These are phyloP conservation scores for Xiphophorus birchmanni DNA, from an alignment of 2,797 vertebrate genomes.

Conservation along the genomic window DNA sequence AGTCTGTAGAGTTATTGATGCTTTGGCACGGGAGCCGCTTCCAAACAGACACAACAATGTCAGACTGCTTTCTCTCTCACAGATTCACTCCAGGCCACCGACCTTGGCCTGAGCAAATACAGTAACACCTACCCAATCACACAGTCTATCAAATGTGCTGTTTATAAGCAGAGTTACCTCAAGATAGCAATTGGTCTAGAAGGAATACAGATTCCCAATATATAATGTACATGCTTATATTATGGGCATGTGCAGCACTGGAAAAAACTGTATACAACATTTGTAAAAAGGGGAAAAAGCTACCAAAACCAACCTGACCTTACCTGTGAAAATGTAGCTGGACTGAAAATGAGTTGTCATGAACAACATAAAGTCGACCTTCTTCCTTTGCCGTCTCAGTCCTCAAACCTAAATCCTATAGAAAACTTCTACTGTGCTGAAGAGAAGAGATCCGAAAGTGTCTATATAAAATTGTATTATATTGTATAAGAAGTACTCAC, in stretches of 20 bases:
- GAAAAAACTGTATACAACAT: background rate
- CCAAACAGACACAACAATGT: conserved; percentile 56
- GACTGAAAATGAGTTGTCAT: background rate
- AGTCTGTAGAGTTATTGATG: conserved; percentile 42
- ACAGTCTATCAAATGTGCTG: conserved; percentile 16
- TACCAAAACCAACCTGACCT: background rate
- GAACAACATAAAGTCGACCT: background rate
- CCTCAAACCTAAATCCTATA: background rate
- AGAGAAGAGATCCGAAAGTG: background rate
- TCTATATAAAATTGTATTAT: no score
- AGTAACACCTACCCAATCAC: conserved; percentile 19
- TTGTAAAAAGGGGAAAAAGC: background rate
- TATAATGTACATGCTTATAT: background rate
- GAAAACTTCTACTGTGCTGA: background rate
- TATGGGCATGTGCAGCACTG: background rate
- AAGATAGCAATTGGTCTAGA: background rate
- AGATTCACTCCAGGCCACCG: conserved; percentile 44
- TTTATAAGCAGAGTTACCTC: conserved; percentile 12
- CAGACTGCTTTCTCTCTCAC: conserved; percentile 19
- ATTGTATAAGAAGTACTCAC: no score
- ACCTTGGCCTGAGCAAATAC: conserved; percentile 30
- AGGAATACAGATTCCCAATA: background rate
- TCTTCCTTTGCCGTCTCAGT: background rate
- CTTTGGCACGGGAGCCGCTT: conserved; percentile 46
- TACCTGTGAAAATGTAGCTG: background rate